These are phyloP conservation scores for Crocodylus rhombifer DNA, from an alignment of 2,797 vertebrate genomes.

Conservation along the genomic window DNA sequence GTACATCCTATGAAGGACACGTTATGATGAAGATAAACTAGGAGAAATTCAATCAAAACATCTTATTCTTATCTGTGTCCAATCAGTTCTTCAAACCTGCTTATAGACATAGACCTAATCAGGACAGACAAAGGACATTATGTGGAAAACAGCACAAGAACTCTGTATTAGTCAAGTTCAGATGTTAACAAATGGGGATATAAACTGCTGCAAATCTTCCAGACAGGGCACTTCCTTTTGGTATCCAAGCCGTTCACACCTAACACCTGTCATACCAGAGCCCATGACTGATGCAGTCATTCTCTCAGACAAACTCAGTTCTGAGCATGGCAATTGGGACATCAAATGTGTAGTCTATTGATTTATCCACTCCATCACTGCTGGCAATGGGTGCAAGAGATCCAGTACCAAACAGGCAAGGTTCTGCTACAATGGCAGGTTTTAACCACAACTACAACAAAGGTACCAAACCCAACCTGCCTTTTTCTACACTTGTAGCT, in stretches of 20 bases:
- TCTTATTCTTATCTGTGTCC: background rate
- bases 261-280: background rate
- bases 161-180: background rate
- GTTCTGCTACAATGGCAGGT: background rate
- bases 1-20: background rate
- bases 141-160: background rate
- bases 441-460: background rate
- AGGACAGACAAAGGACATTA: background rate
- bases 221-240: background rate
- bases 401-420: background rate
- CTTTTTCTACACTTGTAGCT: background rate
- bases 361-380: background rate
- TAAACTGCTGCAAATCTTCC: background rate
- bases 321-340: background rate
- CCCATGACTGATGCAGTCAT: background rate
- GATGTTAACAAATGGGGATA: background rate
- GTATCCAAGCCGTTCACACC: background rate
- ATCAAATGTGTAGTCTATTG: background rate
- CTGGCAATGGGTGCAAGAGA: background rate
- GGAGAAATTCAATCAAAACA: background rate
- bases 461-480: background rate
- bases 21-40: background rate
- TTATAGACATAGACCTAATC: background rate
- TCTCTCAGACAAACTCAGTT: background rate
- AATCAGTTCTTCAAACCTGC: background rate